Conservation (phyloP, 2,888 invertebrate species). For the Ormia ochracea region DNA sequence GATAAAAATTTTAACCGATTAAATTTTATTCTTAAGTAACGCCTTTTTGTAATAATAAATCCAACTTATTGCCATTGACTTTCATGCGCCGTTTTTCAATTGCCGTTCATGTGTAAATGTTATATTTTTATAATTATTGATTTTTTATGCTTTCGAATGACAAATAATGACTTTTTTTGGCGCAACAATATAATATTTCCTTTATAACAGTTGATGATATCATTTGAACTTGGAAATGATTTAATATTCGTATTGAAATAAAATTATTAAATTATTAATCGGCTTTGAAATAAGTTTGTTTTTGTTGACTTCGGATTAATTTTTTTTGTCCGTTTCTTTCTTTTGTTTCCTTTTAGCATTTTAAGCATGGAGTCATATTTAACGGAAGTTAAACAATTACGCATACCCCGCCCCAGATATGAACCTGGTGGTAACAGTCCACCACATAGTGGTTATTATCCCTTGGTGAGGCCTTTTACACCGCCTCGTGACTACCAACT, state of each 20-base stretch:
- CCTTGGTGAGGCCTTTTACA: slow-evolving; percentile 80
- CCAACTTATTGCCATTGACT: no score
- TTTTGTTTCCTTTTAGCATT: slow-evolving; percentile 24
- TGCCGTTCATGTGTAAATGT: no score
- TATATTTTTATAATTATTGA: no score
- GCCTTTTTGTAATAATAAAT: no score
- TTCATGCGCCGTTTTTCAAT: no score
- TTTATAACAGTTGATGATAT: slow-evolving; percentile 13
- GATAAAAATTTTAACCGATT: no score
- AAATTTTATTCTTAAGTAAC: no score
- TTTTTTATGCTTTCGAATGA: no score
- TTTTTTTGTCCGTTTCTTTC: neutral
- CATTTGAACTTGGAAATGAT: neutral
- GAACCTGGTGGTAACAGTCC: slow-evolving; percentile 77
- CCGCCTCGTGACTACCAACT: slow-evolving; percentile 88
- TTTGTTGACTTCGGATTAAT: neutral
- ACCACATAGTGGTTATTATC: slow-evolving; percentile 68
- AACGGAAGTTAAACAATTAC: slow-evolving; percentile 88
- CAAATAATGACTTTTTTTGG: no score
- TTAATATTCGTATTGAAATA: slow-evolving; percentile 18
- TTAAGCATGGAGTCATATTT: slow-evolving; percentile 88
- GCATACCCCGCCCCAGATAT: slow-evolving; percentile 91
- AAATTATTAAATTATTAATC: slow-evolving; percentile 13
- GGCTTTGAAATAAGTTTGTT: neutral
- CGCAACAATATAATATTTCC: no score